Conservation (phyloP, 2,113 vertebrate species). For the Melanerpes aurifrons region DNA sequence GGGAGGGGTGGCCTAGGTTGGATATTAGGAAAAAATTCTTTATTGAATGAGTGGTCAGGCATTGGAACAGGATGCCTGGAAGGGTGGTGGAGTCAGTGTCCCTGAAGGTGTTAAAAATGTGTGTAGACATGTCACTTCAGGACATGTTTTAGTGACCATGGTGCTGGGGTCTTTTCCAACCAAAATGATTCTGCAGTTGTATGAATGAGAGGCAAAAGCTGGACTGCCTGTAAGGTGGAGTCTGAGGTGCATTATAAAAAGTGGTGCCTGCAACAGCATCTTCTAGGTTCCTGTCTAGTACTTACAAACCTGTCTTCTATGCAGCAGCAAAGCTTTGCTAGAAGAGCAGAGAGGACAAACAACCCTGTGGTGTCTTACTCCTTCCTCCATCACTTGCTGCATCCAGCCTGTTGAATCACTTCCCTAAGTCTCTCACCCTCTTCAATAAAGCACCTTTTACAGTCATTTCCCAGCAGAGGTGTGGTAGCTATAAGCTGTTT, state of each 20-base stretch:
- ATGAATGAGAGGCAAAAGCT: neutral
- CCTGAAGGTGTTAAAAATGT: too few relatives aligned
- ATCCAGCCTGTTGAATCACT: neutral
- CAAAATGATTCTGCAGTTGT: too few relatives aligned
- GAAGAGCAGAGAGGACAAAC: neutral
- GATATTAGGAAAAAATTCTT: too few relatives aligned
- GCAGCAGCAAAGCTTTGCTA: neutral
- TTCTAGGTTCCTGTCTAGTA: neutral
- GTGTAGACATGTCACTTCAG: too few relatives aligned
- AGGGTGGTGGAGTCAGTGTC: too few relatives aligned
- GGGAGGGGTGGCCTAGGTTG: neutral
- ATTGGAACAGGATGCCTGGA: too few relatives aligned
- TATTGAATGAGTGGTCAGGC: too few relatives aligned
- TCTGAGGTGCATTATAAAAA: neutral
- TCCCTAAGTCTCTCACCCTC: neutral
- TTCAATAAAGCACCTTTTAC: neutral
- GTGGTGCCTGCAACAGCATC: neutral
- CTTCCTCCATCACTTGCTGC: neutral
- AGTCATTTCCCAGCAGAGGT: neutral
- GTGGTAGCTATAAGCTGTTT: neutral
- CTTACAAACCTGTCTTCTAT: neutral
- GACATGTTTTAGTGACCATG: too few relatives aligned
- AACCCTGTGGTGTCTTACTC: neutral
- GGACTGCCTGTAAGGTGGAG: neutral
- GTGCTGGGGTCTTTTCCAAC: too few relatives aligned